Evolutionary conservation across 2,113 vertebrate genomes (phyloP), one percentile per base, ranked within the genome.

Genomic region (Atherinomorus stipes): DNA sequence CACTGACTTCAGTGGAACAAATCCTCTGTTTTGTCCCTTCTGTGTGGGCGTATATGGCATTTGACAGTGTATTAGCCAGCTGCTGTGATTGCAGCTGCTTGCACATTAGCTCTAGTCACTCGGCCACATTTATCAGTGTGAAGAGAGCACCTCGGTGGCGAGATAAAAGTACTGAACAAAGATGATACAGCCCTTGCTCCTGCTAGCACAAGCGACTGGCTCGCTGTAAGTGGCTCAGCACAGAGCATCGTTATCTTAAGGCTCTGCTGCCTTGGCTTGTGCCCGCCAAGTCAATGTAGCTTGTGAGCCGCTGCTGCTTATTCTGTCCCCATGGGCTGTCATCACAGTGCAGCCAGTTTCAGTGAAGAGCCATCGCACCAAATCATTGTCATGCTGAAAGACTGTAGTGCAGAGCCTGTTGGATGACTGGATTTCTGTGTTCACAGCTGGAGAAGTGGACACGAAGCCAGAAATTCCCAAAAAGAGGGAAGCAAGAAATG

Each of bases 161-260:
- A 81, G 86, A 89, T 88, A 91, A 91, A 90, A 87, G 71, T 59
- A 81, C 83, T 26, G 78, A 86, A 88, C 78, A 56, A 68, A 85
- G 83, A 85, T 64, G 80, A 83, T 86, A 72, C 76, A 11, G 13
- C 77, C 50, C n/a, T 69, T 44, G 49, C 78, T 58, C 53, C 81
- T 67, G 64, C 71, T 75, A 76, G 61, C 64, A 70, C 11, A 2
- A 64, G 34, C 74, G 59, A 64, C 82, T 60, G 73, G 78, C 78
- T 57, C 70, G 26, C 21, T 42, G 25, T 74, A 37, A 68, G 58
- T 22, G 66, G 70, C 63, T 75, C 50, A 7, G 63, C 78, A 64
- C 84, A 31, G 56, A 45, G 84, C 69, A 60, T 82, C 42, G 64
- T 83, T 81, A 80, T 84, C 57, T 0, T 21, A 13, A 50, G 11